Evolutionary conservation across 2,797 vertebrate genomes (phyloP).

Genomic region (Phrynocephalus guinanensis): DNA sequence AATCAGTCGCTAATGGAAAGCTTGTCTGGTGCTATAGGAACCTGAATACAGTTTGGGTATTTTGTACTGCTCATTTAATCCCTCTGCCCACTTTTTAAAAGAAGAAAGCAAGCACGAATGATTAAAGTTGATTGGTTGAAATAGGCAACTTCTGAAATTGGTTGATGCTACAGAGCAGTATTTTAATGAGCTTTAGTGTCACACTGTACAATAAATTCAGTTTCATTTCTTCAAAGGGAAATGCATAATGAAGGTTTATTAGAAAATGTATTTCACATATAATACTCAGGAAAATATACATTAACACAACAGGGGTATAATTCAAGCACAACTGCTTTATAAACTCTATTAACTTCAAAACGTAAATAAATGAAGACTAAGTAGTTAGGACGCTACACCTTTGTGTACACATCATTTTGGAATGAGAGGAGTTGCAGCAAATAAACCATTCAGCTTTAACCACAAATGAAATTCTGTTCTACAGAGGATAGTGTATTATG

Average conservation of each 20-base stretch:
- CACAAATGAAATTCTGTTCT: conserved; percentile 8
- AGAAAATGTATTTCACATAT: not conserved
- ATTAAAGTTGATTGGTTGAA: not conserved
- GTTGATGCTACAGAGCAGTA: not conserved
- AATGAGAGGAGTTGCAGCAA: conserved; percentile 20
- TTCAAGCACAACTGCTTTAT: conserved; percentile 18
- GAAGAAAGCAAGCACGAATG: not conserved
- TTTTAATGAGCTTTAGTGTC: conserved; percentile 10
- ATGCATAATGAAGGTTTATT: conserved; percentile 19
- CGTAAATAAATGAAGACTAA: conserved; percentile 35
- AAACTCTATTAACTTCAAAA: conserved; percentile 27
- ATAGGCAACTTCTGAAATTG: not conserved
- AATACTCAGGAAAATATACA: conserved; percentile 31
- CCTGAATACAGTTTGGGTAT: not conserved
- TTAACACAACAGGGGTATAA: conserved; percentile 24
- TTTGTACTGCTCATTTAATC: not conserved
- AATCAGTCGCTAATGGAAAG: no score
- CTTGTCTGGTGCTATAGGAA: not conserved
- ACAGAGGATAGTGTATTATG: not conserved
- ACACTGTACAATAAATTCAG: conserved; percentile 16
- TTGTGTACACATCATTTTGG: conserved; percentile 31
- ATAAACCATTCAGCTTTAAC: not conserved
- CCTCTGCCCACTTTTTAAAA: not conserved
- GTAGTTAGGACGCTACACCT: not conserved
- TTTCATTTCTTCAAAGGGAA: conserved; percentile 38